Evolutionary conservation across 2,113 vertebrate genomes (phyloP).

Genomic region (Dipodomys stephensi): DNA sequence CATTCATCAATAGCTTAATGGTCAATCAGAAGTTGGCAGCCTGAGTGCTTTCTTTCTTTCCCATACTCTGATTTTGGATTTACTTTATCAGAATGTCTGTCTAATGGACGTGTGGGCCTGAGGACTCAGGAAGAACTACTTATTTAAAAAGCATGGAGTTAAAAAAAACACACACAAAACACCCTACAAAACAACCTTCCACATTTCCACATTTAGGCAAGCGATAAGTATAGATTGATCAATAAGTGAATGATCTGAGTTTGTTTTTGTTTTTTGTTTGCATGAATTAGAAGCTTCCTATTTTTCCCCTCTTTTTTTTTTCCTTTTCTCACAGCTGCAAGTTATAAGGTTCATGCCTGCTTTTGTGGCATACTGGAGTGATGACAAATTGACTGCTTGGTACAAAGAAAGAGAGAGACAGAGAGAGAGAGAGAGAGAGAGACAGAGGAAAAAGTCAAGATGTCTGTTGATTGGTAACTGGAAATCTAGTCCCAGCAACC

Average conservation of each 20-base stretch:
- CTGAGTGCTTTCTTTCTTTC: conserved; percentile 97
- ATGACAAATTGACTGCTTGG: conserved; percentile 97
- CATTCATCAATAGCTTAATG: conserved; percentile 99
- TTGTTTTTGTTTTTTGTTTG: conserved; percentile 82
- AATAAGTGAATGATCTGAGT: conserved; percentile 85
- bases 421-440: conserved; percentile 90
- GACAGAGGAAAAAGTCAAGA: conserved; percentile 85
- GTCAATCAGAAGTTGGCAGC: conserved; percentile 99
- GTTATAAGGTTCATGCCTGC: conserved; percentile 93
- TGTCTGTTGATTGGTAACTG: conserved; percentile 95
- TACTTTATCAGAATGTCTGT: conserved; percentile 98
- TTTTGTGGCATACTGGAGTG: conserved; percentile 92
- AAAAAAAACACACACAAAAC: not conserved
- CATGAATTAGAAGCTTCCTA: conserved; percentile 87
- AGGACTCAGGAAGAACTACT: conserved; percentile 91
- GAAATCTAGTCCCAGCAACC: conserved; percentile 94
- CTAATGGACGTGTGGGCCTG: conserved; percentile 93
- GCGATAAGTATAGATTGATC: conserved; percentile 89
- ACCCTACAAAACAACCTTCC: conserved; percentile 77
- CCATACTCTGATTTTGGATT: conserved; percentile 94
- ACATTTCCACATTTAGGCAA: conserved; percentile 88
- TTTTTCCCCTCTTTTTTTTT: conserved; percentile 65
- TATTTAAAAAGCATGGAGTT: conserved; percentile 89
- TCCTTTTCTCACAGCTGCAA: conserved; percentile 89
- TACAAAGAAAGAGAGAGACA: conserved; percentile 90